Base-by-base conservation (phyloP, 2,888 invertebrate genomes). In the Athalia rosae region DNA sequence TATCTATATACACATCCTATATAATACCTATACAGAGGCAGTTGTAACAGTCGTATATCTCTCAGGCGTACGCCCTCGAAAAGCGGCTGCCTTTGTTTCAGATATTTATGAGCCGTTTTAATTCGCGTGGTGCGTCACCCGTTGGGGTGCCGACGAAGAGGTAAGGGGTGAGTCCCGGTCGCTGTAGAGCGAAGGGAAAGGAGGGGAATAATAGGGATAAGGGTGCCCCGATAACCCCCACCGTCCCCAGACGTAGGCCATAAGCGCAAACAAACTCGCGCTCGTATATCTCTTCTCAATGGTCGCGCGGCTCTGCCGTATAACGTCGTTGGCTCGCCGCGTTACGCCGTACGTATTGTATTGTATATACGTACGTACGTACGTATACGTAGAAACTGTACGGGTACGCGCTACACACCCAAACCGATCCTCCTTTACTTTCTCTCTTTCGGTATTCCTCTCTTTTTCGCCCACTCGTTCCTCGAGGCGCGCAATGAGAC, bases 281-380 rank as follows among this genome's bases (percentile, higher is more conserved):
- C 89, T 90, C 91, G 90, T 91, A 91, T 91, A 91, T 91, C 91
- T 90, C 88, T 87, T 86, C 87, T 90, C 89, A 90, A 90, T 90
- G 90, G 90, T 83, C 85, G 82, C 82, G 79, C 82, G 80, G 80
- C 81, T 53, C 50, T 67, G 67, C 67, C 67, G 67, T 67, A 67
- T 53, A 62, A 61, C 76, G 64, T 64, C 64, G 66, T 67, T 56
- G 64, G 48, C 64, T 43, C 67, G 76, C 59, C 61, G 73, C 61
- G 61, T 47, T 71, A 63, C 76, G 80, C 66, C 63, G 41, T 63
- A 7, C 6, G n/a, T n/a, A n/a, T n/a, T n/a, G n/a, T n/a, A n/a
- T n/a, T n/a, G n/a, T n/a, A n/a, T n/a, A n/a, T 61, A 6, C 13
- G 11, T 13, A n/a, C 13, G 61, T 28, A 6, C 61, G 13, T 61